These are phyloP conservation scores for Dasysyrphus tricinctus DNA, from an alignment of 2,888 invertebrate species.

Conservation along the genomic window DNA sequence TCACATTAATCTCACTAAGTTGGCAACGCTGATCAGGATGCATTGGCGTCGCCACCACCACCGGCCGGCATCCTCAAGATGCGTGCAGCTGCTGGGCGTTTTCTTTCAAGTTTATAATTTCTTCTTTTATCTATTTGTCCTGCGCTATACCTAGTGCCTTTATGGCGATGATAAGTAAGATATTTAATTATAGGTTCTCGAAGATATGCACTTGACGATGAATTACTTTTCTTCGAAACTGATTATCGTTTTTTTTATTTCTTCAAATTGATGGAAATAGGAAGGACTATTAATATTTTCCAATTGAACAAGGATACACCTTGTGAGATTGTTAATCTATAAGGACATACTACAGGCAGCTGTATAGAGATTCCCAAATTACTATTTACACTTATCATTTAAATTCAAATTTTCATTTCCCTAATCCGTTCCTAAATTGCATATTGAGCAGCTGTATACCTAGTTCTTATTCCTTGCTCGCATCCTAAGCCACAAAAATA, in stretches of 20 bases:
- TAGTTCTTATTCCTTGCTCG: not conserved
- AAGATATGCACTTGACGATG: slow-evolving; percentile 57
- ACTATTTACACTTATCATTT: slow-evolving; percentile 34
- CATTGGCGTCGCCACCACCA: not conserved
- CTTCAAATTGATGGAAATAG: slow-evolving; percentile 12
- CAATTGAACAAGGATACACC: slow-evolving; percentile 48
- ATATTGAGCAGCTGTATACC: slow-evolving; percentile 53
- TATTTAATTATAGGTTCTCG: slow-evolving; percentile 53
- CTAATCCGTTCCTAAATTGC: slow-evolving; percentile 68
- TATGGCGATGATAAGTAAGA: slow-evolving; percentile 56
- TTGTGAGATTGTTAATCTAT: slow-evolving; percentile 33
- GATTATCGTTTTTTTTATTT: slow-evolving; percentile 35
- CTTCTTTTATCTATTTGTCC: slow-evolving; percentile 50
- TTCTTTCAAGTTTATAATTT: slow-evolving; percentile 40
- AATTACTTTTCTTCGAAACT: slow-evolving; percentile 41
- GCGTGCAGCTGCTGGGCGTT: slow-evolving; percentile 58
- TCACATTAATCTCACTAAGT: not conserved
- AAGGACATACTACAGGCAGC: slow-evolving; percentile 27
- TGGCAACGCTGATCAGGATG: slow-evolving; percentile 41
- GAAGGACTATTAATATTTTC: slow-evolving; percentile 14
- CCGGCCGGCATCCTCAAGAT: slow-evolving; percentile 11
- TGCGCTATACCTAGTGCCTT: not conserved
- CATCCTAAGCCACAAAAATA: not conserved
- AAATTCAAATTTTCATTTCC: slow-evolving; percentile 50
- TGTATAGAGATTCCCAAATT: not conserved